These are phyloP conservation scores for Lophius piscatorius DNA, from an alignment of 2,113 vertebrate genomes.

Conservation along the genomic window DNA sequence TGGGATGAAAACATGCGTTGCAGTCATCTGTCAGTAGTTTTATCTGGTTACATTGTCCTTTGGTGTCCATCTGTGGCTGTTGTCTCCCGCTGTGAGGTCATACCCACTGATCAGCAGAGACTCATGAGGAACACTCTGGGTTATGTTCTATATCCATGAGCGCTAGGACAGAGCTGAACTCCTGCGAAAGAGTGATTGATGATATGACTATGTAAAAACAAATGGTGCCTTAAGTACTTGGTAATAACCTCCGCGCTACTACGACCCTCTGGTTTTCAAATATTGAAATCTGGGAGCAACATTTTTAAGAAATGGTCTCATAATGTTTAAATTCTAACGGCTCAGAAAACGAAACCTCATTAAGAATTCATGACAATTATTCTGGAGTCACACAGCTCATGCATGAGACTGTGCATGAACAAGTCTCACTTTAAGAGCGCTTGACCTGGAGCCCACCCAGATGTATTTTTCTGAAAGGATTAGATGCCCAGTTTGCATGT, in stretches of 20 bases:
- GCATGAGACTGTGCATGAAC: conserved; percentile 11
- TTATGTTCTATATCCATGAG: background rate
- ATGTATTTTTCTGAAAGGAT: conserved; percentile 18
- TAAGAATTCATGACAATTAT: conserved; percentile 21
- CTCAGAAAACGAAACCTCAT: conserved; percentile 13
- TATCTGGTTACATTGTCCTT: too few species aligned
- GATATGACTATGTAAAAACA: conserved; percentile 29
- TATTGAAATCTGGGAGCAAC: background rate
- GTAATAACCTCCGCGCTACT: conserved; percentile 4
- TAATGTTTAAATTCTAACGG: conserved; percentile 5
- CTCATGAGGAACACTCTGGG: background rate
- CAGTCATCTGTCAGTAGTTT: too few species aligned
- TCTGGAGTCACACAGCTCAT: background rate
- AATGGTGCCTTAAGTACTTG: too few species aligned
- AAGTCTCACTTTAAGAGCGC: conserved; percentile 32
- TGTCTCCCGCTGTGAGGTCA: conserved; percentile 8
- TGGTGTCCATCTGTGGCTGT: too few species aligned
- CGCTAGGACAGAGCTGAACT: conserved; percentile 29
- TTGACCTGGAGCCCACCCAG: conserved; percentile 11
- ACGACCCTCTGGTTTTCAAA: conserved; percentile 19
- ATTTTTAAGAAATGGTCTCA: background rate
- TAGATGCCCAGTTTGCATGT: conserved; percentile 33
- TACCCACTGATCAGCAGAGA: conserved; percentile 18
- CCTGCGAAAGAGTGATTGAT: conserved; percentile 31
- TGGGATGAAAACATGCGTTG: too few species aligned